phyloP scores from a whole-genome alignment of 2,888 invertebrate species.

The Aphelenchoides bicaudatus region DNA sequence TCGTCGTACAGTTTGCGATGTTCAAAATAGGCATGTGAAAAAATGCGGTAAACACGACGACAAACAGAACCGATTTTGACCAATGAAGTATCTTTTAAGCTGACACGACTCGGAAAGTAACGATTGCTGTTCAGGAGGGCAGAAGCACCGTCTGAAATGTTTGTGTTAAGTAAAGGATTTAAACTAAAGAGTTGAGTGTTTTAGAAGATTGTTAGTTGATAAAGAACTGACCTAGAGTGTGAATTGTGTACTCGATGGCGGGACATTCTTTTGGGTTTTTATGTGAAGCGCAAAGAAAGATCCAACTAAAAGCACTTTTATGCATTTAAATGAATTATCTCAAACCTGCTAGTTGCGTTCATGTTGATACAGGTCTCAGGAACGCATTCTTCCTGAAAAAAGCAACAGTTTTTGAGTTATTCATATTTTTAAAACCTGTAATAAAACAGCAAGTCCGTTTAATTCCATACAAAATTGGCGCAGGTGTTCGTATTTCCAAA shows the following conservation, averaged over 20 bases:
- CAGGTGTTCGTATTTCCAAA: slow-evolving; percentile 99
- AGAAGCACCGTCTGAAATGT: slow-evolving; percentile 93
- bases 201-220: slow-evolving; percentile 43
- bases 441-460: slow-evolving; percentile 91
- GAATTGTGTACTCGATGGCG: slow-evolving; percentile 84
- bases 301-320: no score
- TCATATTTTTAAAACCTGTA: slow-evolving; percentile 68
- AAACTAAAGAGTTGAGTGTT: slow-evolving; percentile 15
- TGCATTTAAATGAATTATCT: no score
- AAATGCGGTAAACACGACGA: slow-evolving; percentile 95
- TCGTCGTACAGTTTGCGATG: slow-evolving; percentile 93
- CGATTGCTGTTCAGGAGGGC: slow-evolving; percentile 97
- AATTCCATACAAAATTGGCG: slow-evolving; percentile 98
- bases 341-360: slow-evolving; percentile 99
- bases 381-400: slow-evolving; percentile 76
- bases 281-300: slow-evolving; percentile 97
- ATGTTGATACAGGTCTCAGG: slow-evolving; percentile 96
- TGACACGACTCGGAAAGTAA: slow-evolving; percentile 98
- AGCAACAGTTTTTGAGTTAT: slow-evolving; percentile 2
- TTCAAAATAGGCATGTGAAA: slow-evolving; percentile 98
- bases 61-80: slow-evolving; percentile 97
- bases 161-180: slow-evolving; percentile 86
- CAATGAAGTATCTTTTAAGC: slow-evolving; percentile 97
- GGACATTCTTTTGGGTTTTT: slow-evolving; percentile 99
- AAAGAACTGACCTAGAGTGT: no score